A percentile compares a stretch with the other conserved stretches of the same genome.
Evolutionary conservation across 2,113 vertebrate genomes (phyloP).

Genomic region (Empidonax traillii): DNA sequence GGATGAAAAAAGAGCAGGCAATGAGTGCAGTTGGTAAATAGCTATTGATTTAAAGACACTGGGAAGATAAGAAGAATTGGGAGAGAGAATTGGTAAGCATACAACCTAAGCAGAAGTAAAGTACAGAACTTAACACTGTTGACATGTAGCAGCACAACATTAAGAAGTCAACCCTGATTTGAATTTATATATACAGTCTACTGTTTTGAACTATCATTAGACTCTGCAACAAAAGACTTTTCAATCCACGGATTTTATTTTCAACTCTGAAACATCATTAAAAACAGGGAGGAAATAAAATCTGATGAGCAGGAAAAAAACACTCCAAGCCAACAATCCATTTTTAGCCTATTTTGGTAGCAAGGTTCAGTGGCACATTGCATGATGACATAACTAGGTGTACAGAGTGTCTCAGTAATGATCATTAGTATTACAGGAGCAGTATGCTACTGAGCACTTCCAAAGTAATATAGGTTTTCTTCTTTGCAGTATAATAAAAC

Average conservation of each 20-base stretch:
- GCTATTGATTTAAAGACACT: neutral
- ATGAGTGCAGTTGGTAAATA: neutral
- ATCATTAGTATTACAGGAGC: neutral
- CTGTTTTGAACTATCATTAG: neutral
- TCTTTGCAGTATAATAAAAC: neutral
- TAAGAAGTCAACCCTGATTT: neutral
- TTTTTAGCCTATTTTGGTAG: neutral
- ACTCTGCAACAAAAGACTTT: neutral
- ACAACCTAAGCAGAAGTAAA: neutral
- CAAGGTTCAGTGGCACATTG: neutral
- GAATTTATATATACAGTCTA: neutral
- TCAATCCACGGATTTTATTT: neutral
- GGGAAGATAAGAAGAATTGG: neutral
- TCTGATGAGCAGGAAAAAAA: neutral
- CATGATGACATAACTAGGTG: neutral
- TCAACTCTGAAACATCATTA: neutral
- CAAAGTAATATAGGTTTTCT: neutral
- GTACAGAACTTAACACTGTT: neutral
- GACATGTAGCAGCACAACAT: neutral
- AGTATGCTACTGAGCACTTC: neutral
- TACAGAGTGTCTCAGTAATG: neutral
- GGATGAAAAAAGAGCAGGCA: rapidly evolving
- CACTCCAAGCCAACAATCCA: neutral
- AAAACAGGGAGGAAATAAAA: neutral
- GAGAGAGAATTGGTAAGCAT: neutral